Conservation (phyloP, 2,113 vertebrate genomes). For the Dromiciops gliroides region DNA sequence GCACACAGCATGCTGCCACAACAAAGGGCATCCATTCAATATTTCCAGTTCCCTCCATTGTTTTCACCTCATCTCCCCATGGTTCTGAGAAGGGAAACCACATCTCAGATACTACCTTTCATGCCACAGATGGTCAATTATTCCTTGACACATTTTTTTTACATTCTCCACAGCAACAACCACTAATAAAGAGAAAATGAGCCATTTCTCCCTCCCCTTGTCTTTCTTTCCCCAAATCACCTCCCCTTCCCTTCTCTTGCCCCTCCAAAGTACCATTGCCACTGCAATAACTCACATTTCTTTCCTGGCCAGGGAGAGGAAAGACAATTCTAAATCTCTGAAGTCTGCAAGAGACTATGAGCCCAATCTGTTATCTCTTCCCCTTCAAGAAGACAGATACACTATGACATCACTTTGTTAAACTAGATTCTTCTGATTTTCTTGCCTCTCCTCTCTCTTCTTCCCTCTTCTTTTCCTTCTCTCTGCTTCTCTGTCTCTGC, state of each 20-base stretch:
- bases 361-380: neutral
- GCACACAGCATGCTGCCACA: neutral
- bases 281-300: neutral
- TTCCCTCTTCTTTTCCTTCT: neutral
- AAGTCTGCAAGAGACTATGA: neutral
- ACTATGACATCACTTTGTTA: neutral
- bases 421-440: neutral
- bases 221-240: neutral
- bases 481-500: neutral
- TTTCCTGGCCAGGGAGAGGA: neutral
- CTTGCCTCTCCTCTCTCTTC: neutral
- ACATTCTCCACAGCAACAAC: neutral
- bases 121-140: neutral
- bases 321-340: neutral
- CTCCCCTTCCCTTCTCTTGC: neutral
- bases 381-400: neutral
- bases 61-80: neutral
- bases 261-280: neutral
- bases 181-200: neutral
- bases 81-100: neutral
- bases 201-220: neutral
- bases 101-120: neutral
- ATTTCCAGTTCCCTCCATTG: neutral
- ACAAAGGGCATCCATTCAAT: neutral
- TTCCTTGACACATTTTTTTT: neutral